A percentile compares a stretch with the other conserved stretches of the same genome.
phyloP scores from a whole-genome alignment of 1,140 invertebrate species.

The Hylaeus volcanicus region DNA sequence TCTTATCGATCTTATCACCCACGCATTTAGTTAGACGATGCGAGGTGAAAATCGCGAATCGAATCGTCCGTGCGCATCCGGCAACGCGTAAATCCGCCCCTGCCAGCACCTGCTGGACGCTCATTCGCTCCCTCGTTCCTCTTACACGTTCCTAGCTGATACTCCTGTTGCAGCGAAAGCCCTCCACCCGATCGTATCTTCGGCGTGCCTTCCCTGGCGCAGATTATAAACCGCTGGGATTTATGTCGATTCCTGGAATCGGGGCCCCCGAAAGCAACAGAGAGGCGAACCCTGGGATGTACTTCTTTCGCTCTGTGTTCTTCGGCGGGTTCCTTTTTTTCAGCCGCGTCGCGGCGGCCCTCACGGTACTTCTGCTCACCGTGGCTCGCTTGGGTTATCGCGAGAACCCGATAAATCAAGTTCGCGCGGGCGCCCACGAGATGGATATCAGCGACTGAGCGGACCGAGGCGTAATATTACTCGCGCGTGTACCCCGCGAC shows the following conservation, averaged over 20 bases:
- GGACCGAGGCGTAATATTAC: constrained; percentile 33
- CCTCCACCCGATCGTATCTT: constrained; percentile 76
- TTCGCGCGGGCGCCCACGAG: constrained; percentile 70
- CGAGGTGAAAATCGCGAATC: constrained; percentile 6
- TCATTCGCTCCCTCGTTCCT: constrained; percentile 60
- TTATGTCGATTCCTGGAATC: constrained; percentile 79
- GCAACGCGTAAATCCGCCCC: constrained; percentile 43
- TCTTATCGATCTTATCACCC: too few species aligned
- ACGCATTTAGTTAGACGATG: neutral
- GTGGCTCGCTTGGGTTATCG: constrained; percentile 66
- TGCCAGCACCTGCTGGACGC: constrained; percentile 71
- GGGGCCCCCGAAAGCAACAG: constrained; percentile 49
- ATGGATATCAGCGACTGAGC: constrained; percentile 67
- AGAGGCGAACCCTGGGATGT: constrained; percentile 21
- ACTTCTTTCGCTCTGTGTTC: constrained; percentile 54
- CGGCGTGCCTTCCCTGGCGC: constrained; percentile 69
- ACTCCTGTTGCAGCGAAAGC: constrained; percentile 49
- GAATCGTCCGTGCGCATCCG: constrained; percentile 22
- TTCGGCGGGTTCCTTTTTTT: constrained; percentile 30
- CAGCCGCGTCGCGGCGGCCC: neutral
- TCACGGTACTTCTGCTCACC: constrained; percentile 26
- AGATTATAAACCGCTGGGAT: constrained; percentile 78
- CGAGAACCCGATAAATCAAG: constrained; percentile 72
- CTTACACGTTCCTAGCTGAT: constrained; percentile 13
- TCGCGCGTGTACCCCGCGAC: constrained; percentile 34